These are phyloP conservation scores for Argyrosomus japonicus DNA, from an alignment of 2,113 vertebrate species.

Conservation along the genomic window DNA sequence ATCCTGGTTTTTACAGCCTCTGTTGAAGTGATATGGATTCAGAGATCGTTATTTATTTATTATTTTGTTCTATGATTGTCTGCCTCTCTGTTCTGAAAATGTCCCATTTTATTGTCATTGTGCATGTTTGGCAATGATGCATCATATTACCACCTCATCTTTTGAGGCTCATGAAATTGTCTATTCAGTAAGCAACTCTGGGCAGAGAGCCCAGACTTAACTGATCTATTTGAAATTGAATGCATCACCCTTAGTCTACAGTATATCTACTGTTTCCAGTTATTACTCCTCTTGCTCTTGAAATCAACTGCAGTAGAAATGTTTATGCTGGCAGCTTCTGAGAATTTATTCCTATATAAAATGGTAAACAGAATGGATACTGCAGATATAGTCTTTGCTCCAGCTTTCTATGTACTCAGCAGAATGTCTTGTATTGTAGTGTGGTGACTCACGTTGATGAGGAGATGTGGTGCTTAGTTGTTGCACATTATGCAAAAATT, in stretches of 20 bases:
- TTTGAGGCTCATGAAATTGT: constrained; percentile 56
- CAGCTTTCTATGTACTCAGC: constrained; percentile 51
- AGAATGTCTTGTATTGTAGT: constrained; percentile 11
- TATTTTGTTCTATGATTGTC: constrained; percentile 3
- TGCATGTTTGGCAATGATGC: constrained; percentile 45
- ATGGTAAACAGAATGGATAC: constrained; percentile 24
- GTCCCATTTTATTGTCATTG: constrained; percentile 55
- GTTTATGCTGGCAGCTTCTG: constrained; percentile 44
- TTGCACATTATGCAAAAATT: too few species aligned
- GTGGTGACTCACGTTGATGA: constrained; percentile 1
- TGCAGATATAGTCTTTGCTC: constrained; percentile 17
- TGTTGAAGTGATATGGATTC: constrained; percentile 19
- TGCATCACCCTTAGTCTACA: constrained; percentile 34
- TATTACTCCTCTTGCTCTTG: constrained; percentile 31
- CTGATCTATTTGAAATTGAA: constrained; percentile 56
- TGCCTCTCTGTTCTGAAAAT: constrained; percentile 24
- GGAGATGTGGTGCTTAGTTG: too few species aligned
- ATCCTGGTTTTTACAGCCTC: constrained; percentile 1
- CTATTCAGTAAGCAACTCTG: constrained; percentile 57
- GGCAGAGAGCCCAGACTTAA: constrained; percentile 64
- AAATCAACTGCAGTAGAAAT: constrained; percentile 56
- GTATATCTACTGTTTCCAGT: constrained; percentile 45
- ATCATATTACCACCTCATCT: constrained; percentile 56
- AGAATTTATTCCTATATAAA: constrained; percentile 47
- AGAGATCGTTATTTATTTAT: constrained; percentile 17